Percentiles rank a stretch among this genome's conserved stretches.
Evolutionary conservation across 2,888 invertebrate species (phyloP).

Genomic region (Tromatobia lineatoria): DNA sequence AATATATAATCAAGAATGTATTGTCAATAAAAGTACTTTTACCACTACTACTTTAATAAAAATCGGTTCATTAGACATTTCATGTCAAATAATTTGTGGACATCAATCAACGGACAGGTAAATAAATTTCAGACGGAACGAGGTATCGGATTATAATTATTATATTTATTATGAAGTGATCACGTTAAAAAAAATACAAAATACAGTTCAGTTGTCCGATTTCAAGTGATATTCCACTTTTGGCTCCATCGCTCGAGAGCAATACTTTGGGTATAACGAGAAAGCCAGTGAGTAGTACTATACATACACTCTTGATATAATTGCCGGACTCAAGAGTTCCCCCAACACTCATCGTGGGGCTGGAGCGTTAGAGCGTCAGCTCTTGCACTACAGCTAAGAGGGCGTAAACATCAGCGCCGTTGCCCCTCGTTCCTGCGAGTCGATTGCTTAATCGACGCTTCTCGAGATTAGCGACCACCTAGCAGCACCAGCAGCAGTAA

Average conservation of each 20-base stretch:
- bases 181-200: no score
- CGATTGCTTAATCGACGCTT: conserved; percentile 79
- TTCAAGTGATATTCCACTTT: neutral
- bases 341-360: conserved; percentile 33
- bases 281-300: conserved; percentile 40
- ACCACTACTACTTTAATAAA: no score
- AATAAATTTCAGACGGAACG: no score
- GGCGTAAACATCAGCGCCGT: conserved; percentile 60
- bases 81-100: no score
- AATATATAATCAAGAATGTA: no score
- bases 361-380: conserved; percentile 49
- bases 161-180: no score
- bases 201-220: neutral
- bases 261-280: conserved; percentile 42
- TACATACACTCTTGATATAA: conserved; percentile 56
- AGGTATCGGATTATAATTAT: no score
- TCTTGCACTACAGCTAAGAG: conserved; percentile 52
- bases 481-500: conserved; percentile 47
- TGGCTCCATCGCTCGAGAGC: conserved; percentile 33
- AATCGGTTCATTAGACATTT: no score
- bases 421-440: conserved; percentile 58
- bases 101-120: no score
- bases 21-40: no score
- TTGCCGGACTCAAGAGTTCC: conserved; percentile 49
- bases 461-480: conserved; percentile 75